phyloP scores from a whole-genome alignment of 2,113 vertebrate species.

The Himantopus leucocephalus region DNA sequence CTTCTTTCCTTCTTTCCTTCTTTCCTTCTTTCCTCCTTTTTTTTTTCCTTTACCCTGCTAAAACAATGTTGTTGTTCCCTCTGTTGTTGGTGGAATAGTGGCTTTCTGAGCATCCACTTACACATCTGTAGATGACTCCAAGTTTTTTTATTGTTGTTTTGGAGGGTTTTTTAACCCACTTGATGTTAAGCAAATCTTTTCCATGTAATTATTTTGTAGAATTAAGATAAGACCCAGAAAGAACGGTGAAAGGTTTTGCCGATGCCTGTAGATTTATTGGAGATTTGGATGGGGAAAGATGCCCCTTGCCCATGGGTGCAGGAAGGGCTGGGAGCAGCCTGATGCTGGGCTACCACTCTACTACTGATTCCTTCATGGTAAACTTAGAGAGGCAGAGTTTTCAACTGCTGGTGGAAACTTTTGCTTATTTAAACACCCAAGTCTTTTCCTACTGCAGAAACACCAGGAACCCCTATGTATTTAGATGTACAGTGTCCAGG shows the following conservation, averaged over 20 bases:
- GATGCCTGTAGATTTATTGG: neutral
- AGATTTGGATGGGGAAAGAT: neutral
- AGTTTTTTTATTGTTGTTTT: neutral
- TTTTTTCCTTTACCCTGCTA: neutral
- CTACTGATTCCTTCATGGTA: neutral
- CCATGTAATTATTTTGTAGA: neutral
- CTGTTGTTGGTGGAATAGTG: neutral
- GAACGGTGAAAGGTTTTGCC: neutral
- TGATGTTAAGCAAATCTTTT: neutral
- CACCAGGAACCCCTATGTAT: neutral
- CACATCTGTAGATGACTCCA: neutral
- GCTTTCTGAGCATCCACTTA: neutral
- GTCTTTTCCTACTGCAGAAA: neutral
- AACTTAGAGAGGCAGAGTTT: neutral
- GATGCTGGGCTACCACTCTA: neutral
- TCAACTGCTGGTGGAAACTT: neutral
- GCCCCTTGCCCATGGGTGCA: neutral
- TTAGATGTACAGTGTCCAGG: neutral
- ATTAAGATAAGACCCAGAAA: neutral
- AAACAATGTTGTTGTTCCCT: neutral
- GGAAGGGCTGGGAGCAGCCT: neutral
- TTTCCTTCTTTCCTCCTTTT: neutral
- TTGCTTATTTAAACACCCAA: neutral
- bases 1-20: neutral
- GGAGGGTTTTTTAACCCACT: neutral